A percentile compares a stretch with the other conserved stretches of the same genome.
Conservation (phyloP, 1,140 invertebrate species). For the Bombus soroeensis region DNA sequence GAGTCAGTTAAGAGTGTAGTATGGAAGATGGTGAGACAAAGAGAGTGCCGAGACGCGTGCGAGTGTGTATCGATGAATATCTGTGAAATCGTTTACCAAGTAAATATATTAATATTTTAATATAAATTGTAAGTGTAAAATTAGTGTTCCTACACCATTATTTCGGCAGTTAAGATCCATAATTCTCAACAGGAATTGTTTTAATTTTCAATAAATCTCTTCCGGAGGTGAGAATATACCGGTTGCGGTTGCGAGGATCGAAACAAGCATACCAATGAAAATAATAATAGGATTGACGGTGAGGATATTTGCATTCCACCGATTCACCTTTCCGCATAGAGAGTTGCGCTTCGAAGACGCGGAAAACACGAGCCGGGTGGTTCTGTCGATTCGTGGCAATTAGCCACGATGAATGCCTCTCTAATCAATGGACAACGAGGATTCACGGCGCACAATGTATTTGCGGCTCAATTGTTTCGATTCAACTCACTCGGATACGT, state of each 20-base stretch:
- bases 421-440: conserved; percentile 32
- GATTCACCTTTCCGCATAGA: neutral
- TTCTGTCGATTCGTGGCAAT: conserved; percentile 6
- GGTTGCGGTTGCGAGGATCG: neutral
- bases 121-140: too few relatives aligned
- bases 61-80: too few relatives aligned
- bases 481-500: conserved; percentile 55
- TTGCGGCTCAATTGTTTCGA: conserved; percentile 48
- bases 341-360: neutral
- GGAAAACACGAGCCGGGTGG: neutral
- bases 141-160: too few relatives aligned
- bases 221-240: too few relatives aligned
- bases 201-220: neutral
- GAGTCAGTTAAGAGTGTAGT: too few relatives aligned
- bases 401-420: neutral
- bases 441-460: conserved; percentile 20
- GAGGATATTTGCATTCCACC: neutral
- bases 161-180: too few relatives aligned
- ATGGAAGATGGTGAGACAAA: too few relatives aligned
- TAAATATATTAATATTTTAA: too few relatives aligned
- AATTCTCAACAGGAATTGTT: too few relatives aligned
- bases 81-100: too few relatives aligned
- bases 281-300: neutral
- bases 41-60: too few relatives aligned
- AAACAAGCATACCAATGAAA: neutral